Percentiles rank a stretch among this genome's conserved stretches.
Evolutionary conservation across 2,113 vertebrate species (phyloP).

Genomic region (Alouatta palliata): DNA sequence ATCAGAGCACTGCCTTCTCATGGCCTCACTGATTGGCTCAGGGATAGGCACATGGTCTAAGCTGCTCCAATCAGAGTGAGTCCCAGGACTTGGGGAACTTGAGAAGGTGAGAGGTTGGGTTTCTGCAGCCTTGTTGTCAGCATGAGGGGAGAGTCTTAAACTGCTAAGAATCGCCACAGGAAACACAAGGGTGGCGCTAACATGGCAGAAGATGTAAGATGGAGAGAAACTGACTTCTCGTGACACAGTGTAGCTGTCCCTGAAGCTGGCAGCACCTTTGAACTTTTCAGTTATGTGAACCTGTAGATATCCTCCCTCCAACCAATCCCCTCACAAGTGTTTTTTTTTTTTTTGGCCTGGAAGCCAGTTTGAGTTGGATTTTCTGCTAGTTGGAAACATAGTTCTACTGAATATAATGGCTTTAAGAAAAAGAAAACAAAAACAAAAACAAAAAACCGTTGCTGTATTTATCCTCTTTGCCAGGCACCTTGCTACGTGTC

Average conservation of each 20-base stretch:
- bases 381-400: not conserved
- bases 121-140: not conserved
- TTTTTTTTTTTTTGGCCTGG: not conserved
- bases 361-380: not conserved
- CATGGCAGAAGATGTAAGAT: not conserved
- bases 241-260: not conserved
- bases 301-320: not conserved
- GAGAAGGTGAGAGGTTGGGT: not conserved
- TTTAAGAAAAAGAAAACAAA: not conserved
- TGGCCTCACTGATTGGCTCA: not conserved
- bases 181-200: fast-evolving
- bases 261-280: not conserved
- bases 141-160: not conserved
- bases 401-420: not conserved
- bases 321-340: not conserved
- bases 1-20: not conserved
- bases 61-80: not conserved
- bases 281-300: not conserved
- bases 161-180: not conserved
- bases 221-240: not conserved
- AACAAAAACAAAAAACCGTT: not conserved
- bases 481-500: not conserved
- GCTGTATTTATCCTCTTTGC: not conserved
- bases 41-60: not conserved
- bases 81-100: not conserved